Evolutionary conservation across 2,797 vertebrate species (phyloP), one percentile per base, ranked within the genome.

Genomic region (Mus spretus): DNA sequence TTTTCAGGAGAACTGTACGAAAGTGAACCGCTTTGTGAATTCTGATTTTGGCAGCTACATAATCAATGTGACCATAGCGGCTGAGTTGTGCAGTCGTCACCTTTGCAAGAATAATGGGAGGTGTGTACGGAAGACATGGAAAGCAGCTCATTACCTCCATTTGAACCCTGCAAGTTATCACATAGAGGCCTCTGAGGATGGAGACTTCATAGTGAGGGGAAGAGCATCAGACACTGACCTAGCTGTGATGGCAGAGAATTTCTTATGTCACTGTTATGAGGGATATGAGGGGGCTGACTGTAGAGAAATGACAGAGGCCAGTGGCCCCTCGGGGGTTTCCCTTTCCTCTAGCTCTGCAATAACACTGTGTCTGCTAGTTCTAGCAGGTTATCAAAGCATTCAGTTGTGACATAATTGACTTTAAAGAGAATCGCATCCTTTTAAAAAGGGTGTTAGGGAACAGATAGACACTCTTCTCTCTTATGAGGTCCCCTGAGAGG

Each of bases 181-280:
- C 70, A 99, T 98, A 94, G 93, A 87, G 63, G 91, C 96, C 31
- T 97, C 98, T 0, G 95, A 96, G 0, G 96, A 98, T 0, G 87
- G 97, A 61, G 97, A 93, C n/a, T 99, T 99, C 82, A 44, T 47
- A 3, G 98, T 99, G 77, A 98, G 53, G 3, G 99, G 99, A 37
- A 95, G 98, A 98, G 98, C 97, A 55, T 98, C 98, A 2, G 96
- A 90, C 13, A 90, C 90, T 7, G 99, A 99, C 74, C 98, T 98
- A 57, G 96, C 97, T 95, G 94, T 97, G 93, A 98, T 98, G 95
- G 84, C 55, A 0, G 94, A 99, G 87, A 98, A 97, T 94, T 99
- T 99, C 89, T 97, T 92, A 87, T 99, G 99, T 92, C 99, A 99
- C 93, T 99, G 99, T 97, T 99, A 99, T 44, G 98, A 99, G 95